Percentiles rank a stretch among this genome's conserved stretches.
Evolutionary conservation across 2,888 invertebrate species (phyloP).

Genomic region (Drosophila colorata): DNA sequence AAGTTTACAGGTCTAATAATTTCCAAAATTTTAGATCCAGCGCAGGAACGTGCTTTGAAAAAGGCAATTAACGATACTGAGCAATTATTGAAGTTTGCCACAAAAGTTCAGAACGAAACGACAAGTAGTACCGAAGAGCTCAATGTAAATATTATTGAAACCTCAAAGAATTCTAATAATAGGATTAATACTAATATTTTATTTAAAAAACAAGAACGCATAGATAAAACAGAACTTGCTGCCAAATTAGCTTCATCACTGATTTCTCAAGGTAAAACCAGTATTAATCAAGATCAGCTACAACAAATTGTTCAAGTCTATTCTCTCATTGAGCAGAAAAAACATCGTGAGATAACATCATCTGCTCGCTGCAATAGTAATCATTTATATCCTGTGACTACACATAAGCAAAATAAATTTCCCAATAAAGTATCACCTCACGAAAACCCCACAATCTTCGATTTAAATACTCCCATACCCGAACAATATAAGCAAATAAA

Average conservation of each 20-base stretch:
- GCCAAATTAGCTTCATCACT: constrained; percentile 91
- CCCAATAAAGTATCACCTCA: not conserved
- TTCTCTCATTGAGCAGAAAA: constrained; percentile 81
- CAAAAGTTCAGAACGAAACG: constrained; percentile 56
- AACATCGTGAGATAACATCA: constrained; percentile 44
- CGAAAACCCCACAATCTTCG: not conserved
- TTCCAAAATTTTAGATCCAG: constrained; percentile 87
- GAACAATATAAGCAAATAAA: not conserved
- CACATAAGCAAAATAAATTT: not conserved
- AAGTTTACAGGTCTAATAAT: constrained; percentile 87
- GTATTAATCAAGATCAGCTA: constrained; percentile 91
- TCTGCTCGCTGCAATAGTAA: not conserved
- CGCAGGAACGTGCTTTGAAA: constrained; percentile 89
- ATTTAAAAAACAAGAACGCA: constrained; percentile 13
- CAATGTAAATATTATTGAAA: not conserved
- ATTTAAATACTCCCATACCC: not conserved
- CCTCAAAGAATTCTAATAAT: not conserved
- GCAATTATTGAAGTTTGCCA: constrained; percentile 87
- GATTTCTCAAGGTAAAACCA: constrained; percentile 92
- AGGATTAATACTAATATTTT: not conserved
- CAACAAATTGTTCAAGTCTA: constrained; percentile 92
- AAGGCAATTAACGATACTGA: constrained; percentile 89
- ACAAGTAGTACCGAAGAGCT: not conserved
- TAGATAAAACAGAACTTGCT: constrained; percentile 87
- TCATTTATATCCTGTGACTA: not conserved